Conservation (phyloP, 1,140 invertebrate genomes). For the Cydia fagiglandana region DNA sequence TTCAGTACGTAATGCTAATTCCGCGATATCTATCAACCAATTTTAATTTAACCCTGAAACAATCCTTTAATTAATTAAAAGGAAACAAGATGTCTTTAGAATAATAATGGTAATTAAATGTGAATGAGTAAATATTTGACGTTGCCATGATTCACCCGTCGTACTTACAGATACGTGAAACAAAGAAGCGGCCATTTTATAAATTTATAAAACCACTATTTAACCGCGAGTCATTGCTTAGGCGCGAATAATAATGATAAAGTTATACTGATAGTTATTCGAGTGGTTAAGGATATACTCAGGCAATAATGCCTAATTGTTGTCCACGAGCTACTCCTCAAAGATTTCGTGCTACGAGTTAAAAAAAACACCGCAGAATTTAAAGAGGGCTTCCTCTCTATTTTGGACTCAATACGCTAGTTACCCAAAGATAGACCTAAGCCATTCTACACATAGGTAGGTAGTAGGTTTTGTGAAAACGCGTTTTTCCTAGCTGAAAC, state of each 20-base stretch:
- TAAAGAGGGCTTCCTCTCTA: no score
- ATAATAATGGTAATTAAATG: constrained; percentile 17
- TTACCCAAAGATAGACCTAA: no score
- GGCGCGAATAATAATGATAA: constrained; percentile 11
- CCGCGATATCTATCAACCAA: background rate
- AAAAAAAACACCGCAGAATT: no score
- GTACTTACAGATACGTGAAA: constrained; percentile 10
- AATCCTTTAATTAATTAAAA: constrained; percentile 10
- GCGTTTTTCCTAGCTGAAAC: no score
- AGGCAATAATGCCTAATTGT: background rate
- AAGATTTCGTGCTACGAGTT: no score
- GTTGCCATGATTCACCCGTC: constrained; percentile 17
- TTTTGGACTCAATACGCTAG: no score
- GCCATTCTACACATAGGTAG: no score
- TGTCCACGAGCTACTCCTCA: no score
- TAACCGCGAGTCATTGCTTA: constrained; percentile 20
- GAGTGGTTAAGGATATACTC: background rate
- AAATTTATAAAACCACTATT: constrained; percentile 22
- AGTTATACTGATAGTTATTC: constrained; percentile 5
- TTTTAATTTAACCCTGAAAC: background rate
- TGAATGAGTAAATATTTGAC: constrained; percentile 27
- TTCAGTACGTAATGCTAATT: background rate
- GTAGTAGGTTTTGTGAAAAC: no score
- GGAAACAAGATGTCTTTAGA: background rate
- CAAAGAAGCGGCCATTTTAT: constrained; percentile 11